phyloP scores from a whole-genome alignment of 1,140 invertebrate genomes.

The Platyscapa corneri region DNA sequence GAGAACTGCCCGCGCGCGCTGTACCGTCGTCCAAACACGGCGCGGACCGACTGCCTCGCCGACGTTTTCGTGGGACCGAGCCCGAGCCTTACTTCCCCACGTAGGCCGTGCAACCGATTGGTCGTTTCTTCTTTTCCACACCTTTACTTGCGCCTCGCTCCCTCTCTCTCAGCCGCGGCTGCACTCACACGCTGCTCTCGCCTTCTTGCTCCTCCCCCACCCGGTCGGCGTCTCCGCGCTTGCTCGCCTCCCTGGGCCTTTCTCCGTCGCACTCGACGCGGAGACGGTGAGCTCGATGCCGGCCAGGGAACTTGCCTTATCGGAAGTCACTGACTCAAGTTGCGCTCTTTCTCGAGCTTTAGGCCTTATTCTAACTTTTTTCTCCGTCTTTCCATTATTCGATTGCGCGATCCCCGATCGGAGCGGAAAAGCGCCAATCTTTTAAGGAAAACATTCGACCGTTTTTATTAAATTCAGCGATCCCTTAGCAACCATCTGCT shows the following conservation, averaged over 20 bases:
- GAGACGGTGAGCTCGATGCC: constrained; percentile 35
- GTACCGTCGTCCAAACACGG: constrained; percentile 32
- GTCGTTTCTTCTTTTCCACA: constrained; percentile 1
- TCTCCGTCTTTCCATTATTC: too few relatives aligned
- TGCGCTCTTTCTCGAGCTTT: not conserved
- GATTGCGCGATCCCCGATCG: too few relatives aligned
- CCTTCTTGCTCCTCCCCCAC: not conserved
- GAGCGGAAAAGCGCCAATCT: too few relatives aligned
- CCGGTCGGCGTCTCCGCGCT: not conserved
- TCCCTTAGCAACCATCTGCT: too few relatives aligned
- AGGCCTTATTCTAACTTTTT: not conserved
- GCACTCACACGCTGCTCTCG: not conserved
- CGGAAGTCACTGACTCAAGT: not conserved
- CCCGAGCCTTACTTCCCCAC: constrained; percentile 8
- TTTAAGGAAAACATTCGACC: too few relatives aligned
- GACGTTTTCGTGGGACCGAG: constrained; percentile 43
- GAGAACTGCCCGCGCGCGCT: constrained; percentile 19
- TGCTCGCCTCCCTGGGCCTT: constrained; percentile 1
- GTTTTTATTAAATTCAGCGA: too few relatives aligned
- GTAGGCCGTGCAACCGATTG: constrained; percentile 29
- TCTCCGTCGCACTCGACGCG: constrained; percentile 25
- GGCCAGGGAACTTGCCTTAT: not conserved
- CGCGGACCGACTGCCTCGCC: constrained; percentile 40
- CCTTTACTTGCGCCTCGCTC: constrained; percentile 9
- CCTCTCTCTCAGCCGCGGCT: constrained; percentile 16